These are phyloP conservation scores for Peromyscus aztecus DNA, from an alignment of 2,797 vertebrate species.

Conservation along the genomic window DNA sequence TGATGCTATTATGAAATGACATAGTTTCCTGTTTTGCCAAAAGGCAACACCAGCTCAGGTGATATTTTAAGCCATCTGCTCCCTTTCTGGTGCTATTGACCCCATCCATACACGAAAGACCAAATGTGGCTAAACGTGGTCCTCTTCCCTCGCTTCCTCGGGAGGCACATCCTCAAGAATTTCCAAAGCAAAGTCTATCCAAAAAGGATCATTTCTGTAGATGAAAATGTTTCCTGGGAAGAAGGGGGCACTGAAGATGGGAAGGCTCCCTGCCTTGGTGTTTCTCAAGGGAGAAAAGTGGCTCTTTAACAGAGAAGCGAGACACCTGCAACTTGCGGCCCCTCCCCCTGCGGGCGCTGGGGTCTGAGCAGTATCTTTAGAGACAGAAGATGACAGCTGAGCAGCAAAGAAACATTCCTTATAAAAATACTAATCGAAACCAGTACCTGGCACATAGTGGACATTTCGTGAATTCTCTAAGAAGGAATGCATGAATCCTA, in stretches of 20 bases:
- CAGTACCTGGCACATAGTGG: not conserved
- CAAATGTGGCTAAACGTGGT: not conserved
- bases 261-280: not conserved
- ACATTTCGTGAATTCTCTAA: constrained; percentile 15
- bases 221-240: not conserved
- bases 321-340: not conserved
- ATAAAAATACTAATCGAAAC: constrained; percentile 65
- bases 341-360: not conserved
- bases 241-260: not conserved
- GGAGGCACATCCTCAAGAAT: not conserved
- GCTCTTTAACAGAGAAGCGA: not conserved
- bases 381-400: constrained; percentile 10
- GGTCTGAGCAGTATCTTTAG: not conserved
- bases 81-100: not conserved
- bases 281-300: not conserved
- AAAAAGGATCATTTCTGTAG: not conserved
- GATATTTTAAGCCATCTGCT: not conserved
- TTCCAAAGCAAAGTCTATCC: not conserved
- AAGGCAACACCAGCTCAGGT: not conserved
- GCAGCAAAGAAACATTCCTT: not conserved
- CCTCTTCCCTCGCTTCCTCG: not conserved
- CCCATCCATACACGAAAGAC: not conserved
- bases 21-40: not conserved
- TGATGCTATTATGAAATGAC: not conserved
- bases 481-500: not conserved